Evolutionary conservation across 2,113 vertebrate species (phyloP), one percentile per base, ranked within the genome.

Genomic region (Atrichornis clamosus): DNA sequence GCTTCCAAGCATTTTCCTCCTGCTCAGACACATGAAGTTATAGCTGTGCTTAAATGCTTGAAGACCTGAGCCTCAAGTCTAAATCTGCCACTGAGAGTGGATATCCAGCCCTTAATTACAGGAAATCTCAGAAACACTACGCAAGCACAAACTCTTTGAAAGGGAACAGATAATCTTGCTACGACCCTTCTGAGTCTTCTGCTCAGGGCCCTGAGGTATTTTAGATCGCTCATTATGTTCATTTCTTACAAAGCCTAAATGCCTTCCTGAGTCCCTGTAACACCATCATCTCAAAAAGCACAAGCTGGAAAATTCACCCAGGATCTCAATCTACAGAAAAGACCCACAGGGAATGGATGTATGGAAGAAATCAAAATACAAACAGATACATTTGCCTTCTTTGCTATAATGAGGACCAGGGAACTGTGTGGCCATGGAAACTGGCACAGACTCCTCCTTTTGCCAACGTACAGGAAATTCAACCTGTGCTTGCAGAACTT

Each of bases 281-380:
- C 39, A 55, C 39, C 65, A 68, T 39, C 64, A 72, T 32, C 67
- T 87, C 78, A 52, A 85, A 85, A 93, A 84, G 23, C 77, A 94
- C 42, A 70, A 87, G 84, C 46, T 74, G 63, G 50, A 90, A 86
- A 96, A 94, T 69, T 80, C 87, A 94, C 80, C 64, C 22, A 65
- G 53, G 62, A 79, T 75, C 62, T 72, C 64, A 75, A 3, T 52
- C 82, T 68, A 58, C 53, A 58, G 55, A 52, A 72, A 75, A 94
- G 72, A 79, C 37, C 67, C 78, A 52, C 50, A 60, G 82, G 92
- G 76, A 92, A 91, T 3, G 6, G 17, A 42, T 0, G 2, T 33
- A 72, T 56, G 78, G 74, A 84, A 87, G 79, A 81, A 93, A 88
- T 83, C 75, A 90, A 87, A 93, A 90, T 16, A 84, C 44, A 87